These are phyloP conservation scores for Cydia strobilella DNA, from an alignment of 1,140 invertebrate genomes.

Conservation along the genomic window DNA sequence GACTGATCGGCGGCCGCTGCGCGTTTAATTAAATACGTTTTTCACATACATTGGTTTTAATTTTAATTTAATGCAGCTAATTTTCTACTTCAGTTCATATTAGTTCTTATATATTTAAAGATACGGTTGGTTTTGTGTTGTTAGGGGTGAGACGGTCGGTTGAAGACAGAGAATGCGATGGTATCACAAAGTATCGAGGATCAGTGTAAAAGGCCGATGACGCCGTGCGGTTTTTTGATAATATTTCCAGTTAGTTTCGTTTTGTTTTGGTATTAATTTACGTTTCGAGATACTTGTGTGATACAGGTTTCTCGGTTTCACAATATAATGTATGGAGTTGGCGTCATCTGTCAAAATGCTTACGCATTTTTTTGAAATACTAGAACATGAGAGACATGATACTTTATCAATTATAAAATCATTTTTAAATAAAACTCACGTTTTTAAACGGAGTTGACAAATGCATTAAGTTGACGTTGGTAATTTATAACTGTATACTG, in stretches of 20 bases:
- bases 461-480: constrained; percentile 26
- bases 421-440: neutral
- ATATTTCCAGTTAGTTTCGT: constrained; percentile 55
- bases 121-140: neutral
- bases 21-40: constrained; percentile 31
- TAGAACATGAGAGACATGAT: neutral
- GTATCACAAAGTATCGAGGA: constrained; percentile 64
- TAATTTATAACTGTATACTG: constrained; percentile 24
- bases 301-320: constrained; percentile 44
- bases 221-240: constrained; percentile 67
- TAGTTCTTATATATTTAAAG: neutral
- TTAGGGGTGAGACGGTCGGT: neutral
- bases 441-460: constrained; percentile 12
- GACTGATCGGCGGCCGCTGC: constrained; percentile 21
- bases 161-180: constrained; percentile 45
- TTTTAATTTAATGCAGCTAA: constrained; percentile 25
- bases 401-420: neutral
- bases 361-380: constrained; percentile 12
- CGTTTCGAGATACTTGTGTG: constrained; percentile 59
- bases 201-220: constrained; percentile 66
- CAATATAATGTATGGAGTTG: neutral
- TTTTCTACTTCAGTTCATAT: neutral
- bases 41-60: constrained; percentile 23
- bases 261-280: constrained; percentile 71
- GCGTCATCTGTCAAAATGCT: neutral